phyloP scores from a whole-genome alignment of 2,888 invertebrate genomes.

The Spodoptera littoralis region DNA sequence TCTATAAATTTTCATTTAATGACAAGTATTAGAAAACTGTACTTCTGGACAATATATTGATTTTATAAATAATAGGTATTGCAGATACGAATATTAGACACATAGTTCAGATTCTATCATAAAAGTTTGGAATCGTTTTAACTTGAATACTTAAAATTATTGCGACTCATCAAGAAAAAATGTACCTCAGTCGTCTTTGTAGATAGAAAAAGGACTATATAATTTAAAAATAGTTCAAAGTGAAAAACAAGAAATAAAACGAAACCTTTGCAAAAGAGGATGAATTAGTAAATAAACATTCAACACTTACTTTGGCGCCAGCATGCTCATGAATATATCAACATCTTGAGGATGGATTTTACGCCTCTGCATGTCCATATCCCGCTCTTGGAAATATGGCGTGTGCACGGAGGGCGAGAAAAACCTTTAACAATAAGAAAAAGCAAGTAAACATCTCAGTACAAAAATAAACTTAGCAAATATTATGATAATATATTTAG shows the following conservation, averaged over 20 bases:
- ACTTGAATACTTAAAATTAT: too few relatives aligned
- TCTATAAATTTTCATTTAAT: constrained; percentile 42
- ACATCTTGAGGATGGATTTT: constrained; percentile 79
- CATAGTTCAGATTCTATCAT: too few relatives aligned
- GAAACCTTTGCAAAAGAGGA: background rate
- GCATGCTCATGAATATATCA: constrained; percentile 72
- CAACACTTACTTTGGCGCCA: constrained; percentile 70
- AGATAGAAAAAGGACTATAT: too few relatives aligned
- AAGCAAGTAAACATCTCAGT: background rate
- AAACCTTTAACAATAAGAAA: constrained; percentile 59
- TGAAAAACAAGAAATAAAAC: background rate
- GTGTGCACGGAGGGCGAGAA: constrained; percentile 47
- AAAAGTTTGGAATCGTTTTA: too few relatives aligned
- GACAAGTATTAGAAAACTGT: too few relatives aligned
- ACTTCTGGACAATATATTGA: too few relatives aligned
- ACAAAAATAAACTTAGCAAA: constrained; percentile 2
- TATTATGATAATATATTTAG: background rate
- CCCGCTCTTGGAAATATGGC: constrained; percentile 64
- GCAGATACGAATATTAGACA: too few relatives aligned
- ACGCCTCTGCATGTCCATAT: constrained; percentile 58
- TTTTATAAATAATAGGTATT: too few relatives aligned
- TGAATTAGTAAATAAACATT: constrained; percentile 1
- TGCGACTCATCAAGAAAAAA: too few relatives aligned
- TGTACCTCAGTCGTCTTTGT: too few relatives aligned
- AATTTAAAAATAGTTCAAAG: background rate